A percentile compares a stretch with the other conserved stretches of the same genome.
These are phyloP conservation scores for Philaenus spumarius DNA, from an alignment of 1,140 invertebrate species.

Conservation along the genomic window DNA sequence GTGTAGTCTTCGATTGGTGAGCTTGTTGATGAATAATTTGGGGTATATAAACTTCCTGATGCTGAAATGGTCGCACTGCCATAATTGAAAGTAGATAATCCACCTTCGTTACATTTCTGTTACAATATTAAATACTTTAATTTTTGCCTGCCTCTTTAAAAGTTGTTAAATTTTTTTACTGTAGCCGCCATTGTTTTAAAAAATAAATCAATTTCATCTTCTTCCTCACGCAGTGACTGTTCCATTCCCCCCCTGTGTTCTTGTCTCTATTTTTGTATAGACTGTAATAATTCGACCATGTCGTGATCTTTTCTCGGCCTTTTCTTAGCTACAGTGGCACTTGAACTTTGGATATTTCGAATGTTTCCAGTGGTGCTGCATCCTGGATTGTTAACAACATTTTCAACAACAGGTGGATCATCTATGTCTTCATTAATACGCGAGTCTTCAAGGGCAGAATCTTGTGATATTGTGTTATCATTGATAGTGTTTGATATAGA, in stretches of 20 bases:
- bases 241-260: neutral
- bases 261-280: neutral
- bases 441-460: neutral
- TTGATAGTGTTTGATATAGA: neutral
- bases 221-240: neutral
- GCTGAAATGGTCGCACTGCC: too few relatives aligned
- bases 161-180: neutral
- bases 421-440: neutral
- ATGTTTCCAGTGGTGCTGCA: neutral
- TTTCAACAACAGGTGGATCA: neutral
- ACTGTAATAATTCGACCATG: neutral
- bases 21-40: too few relatives aligned
- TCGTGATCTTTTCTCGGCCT: neutral
- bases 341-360: too few relatives aligned
- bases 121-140: neutral
- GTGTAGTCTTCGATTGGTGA: too few relatives aligned
- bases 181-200: constrained; percentile 4
- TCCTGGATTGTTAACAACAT: neutral
- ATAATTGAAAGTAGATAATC: too few relatives aligned
- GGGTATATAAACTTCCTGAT: too few relatives aligned
- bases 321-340: neutral
- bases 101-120: too few relatives aligned
- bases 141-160: neutral
- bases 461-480: neutral
- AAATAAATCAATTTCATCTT: constrained; percentile 2